Conservation (phyloP, 2,888 invertebrate genomes). For the Rhogogaster chlorosoma region DNA sequence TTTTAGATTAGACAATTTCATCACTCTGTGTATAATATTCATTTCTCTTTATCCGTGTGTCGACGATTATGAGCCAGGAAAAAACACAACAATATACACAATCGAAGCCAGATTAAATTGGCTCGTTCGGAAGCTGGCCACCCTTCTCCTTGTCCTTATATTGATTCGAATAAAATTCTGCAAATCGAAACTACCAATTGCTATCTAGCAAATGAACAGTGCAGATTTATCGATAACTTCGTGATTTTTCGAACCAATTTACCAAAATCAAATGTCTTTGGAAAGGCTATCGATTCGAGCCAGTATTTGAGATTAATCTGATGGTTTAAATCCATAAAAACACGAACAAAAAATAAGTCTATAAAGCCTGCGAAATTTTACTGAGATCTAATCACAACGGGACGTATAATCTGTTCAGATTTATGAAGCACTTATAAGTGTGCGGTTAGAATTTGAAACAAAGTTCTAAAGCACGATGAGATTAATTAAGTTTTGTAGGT, state of each 20-base stretch:
- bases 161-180: neutral
- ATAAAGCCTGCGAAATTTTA: neutral
- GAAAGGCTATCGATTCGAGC: no score
- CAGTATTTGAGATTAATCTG: no score
- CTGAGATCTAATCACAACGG: neutral
- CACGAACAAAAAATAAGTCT: neutral
- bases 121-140: neutral
- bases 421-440: neutral
- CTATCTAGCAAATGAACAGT: no score
- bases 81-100: neutral
- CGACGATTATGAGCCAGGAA: neutral
- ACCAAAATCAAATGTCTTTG: no score
- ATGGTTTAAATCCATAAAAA: neutral
- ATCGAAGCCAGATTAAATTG: neutral
- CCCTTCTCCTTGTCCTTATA: neutral
- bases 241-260: no score
- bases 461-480: constrained; percentile 30
- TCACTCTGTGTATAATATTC: neutral
- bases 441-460: constrained; percentile 21
- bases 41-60: neutral
- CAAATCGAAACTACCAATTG: no score
- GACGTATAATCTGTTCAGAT: constrained; percentile 16
- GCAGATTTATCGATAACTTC: no score
- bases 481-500: constrained; percentile 31
- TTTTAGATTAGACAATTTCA: constrained; percentile 13